These are phyloP conservation scores for Epizoanthus illoricatus DNA, from an alignment of 92 coral and sea anemone species.

Conservation along the genomic window DNA sequence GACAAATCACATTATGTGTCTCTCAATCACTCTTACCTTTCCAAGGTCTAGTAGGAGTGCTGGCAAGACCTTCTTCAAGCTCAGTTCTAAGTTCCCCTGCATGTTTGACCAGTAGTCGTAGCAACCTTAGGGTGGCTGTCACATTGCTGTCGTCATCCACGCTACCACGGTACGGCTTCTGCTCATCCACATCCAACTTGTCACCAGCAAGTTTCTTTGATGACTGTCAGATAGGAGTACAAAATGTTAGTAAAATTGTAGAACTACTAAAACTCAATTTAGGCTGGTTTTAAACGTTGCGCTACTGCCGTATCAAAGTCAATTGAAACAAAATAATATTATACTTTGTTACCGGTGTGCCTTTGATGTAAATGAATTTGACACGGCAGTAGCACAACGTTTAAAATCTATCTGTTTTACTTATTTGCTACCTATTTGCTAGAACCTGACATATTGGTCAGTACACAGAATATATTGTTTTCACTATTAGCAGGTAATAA, in stretches of 20 bases:
- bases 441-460: no score
- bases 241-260: not conserved
- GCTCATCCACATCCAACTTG: slow-evolving; percentile 38
- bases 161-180: slow-evolving; percentile 41
- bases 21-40: slow-evolving; percentile 63
- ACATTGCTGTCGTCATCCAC: slow-evolving; percentile 94
- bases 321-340: no score
- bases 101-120: slow-evolving; percentile 93
- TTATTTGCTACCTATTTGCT: no score
- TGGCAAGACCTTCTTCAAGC: slow-evolving; percentile 84
- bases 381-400: no score
- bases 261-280: not conserved
- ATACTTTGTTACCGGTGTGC: no score
- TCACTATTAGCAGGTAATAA: not conserved
- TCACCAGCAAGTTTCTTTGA: slow-evolving; percentile 32
- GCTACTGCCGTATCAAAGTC: no score
- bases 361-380: no score
- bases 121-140: slow-evolving; percentile 93
- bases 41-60: slow-evolving; percentile 96
- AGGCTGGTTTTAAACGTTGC: no score
- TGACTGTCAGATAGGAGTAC: slow-evolving; percentile 3
- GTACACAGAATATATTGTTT: no score
- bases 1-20: slow-evolving; percentile 14
- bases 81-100: slow-evolving; percentile 91
- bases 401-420: no score